Base-by-base conservation (phyloP, 2,888 invertebrate genomes). In the Nudaria mundana region DNA sequence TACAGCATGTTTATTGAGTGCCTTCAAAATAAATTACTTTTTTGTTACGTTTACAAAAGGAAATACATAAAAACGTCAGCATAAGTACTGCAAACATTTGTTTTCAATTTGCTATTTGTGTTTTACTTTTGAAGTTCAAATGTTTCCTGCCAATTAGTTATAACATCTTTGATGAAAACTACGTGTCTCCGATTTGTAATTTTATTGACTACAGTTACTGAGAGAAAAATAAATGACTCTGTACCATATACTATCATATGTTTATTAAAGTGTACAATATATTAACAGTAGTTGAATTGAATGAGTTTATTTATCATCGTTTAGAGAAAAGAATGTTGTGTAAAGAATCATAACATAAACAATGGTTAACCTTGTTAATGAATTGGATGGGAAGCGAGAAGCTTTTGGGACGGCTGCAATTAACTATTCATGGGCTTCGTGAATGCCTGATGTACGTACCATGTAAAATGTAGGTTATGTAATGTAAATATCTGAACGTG, bases 351-450 rank as follows among this genome's bases (percentile, higher is more conserved):
- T 56, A 61, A 26, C 26, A 26, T 26, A 26, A 78, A 81, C 77
- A 81, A 81, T 77, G 70, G 71, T 63, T 69, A 68, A 71, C 83
- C 85, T 86, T 81, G 84, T 81, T 81, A 80, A 81, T 85, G 86
- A 18, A 34, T n/a, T n/a, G n/a, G n/a, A n/a, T n/a, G n/a, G n/a
- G n/a, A n/a, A n/a, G n/a, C n/a, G n/a, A n/a, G n/a, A n/a, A n/a
- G n/a, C n/a, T n/a, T n/a, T n/a, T n/a, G n/a, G n/a, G n/a, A n/a
- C n/a, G n/a, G n/a, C n/a, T n/a, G n/a, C n/a, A n/a, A n/a, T n/a
- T n/a, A n/a, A n/a, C n/a, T n/a, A n/a, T n/a, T n/a, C n/a, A n/a
- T n/a, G n/a, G n/a, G n/a, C n/a, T n/a, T n/a, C n/a, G n/a, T n/a
- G n/a, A n/a, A n/a, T n/a, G n/a, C n/a, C n/a, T n/a, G n/a, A n/a